A percentile compares a stretch with the other conserved stretches of the same genome.
Evolutionary conservation across 2,797 vertebrate genomes (phyloP).

Genomic region (Gymnocypris eckloni): DNA sequence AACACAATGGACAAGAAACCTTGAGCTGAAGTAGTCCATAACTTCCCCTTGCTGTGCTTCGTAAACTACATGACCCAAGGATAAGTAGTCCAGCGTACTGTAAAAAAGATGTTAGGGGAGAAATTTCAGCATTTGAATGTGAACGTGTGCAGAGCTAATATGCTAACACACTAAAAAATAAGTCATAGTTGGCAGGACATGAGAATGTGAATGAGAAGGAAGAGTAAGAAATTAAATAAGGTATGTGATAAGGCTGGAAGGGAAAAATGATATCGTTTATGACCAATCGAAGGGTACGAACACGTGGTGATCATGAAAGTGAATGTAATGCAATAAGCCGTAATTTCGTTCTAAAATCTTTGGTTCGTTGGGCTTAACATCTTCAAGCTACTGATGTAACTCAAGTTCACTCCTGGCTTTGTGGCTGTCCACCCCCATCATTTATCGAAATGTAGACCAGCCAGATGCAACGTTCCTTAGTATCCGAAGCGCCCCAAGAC

Average conservation of each 20-base stretch:
- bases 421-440: constrained; percentile 69
- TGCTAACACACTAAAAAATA: constrained; percentile 42
- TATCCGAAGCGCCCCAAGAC: constrained; percentile 44
- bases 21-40: constrained; percentile 39
- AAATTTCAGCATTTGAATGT: constrained; percentile 48
- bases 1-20: constrained; percentile 84
- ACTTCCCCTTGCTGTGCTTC: constrained; percentile 25
- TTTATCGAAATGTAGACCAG: constrained; percentile 44
- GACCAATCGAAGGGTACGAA: constrained; percentile 34
- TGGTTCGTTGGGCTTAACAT: constrained; percentile 25
- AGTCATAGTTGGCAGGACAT: constrained; percentile 32
- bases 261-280: constrained; percentile 30
- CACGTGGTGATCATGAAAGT: constrained; percentile 55
- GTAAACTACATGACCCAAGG: constrained; percentile 26
- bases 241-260: constrained; percentile 21
- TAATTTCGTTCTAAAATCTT: constrained; percentile 39
- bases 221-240: constrained; percentile 3
- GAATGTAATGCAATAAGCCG: constrained; percentile 70
- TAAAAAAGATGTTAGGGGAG: constrained; percentile 24
- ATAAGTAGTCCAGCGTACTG: constrained; percentile 32
- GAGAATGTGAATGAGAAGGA: constrained; percentile 36
- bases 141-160: constrained; percentile 40
- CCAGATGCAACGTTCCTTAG: constrained; percentile 41
- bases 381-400: constrained; percentile 20
- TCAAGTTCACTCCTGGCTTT: constrained; percentile 38